Conservation (phyloP, 2,797 vertebrate genomes). For the Urosaurus nigricauda region DNA sequence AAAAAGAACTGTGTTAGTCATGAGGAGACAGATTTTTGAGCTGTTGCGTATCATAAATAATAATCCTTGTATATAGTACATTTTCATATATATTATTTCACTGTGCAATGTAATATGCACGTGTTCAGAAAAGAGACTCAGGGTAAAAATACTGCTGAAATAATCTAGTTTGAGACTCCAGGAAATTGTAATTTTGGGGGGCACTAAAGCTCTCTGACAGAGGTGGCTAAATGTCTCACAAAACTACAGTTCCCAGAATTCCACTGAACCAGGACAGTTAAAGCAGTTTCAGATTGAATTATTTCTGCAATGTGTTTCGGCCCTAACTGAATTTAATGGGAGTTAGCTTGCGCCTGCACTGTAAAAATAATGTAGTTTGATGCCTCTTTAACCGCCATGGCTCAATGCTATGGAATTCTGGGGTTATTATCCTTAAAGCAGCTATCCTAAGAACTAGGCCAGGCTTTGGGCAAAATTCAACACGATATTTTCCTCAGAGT, state of each 20-base stretch:
- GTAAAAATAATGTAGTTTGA: too few relatives aligned
- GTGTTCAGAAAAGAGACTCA: background rate
- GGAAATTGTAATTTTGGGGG: too few relatives aligned
- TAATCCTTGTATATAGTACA: background rate
- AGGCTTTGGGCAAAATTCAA: background rate
- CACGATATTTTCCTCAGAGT: background rate
- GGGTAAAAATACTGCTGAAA: background rate
- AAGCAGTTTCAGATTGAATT: too few relatives aligned
- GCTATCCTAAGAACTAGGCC: background rate
- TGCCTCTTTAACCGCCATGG: background rate
- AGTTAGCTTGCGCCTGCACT: background rate
- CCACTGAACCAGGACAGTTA: too few relatives aligned
- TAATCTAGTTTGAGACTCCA: too few relatives aligned
- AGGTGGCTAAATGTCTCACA: too few relatives aligned
- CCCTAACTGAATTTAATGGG: background rate
- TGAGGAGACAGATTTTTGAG: background rate
- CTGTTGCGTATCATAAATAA: background rate
- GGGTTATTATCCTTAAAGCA: background rate
- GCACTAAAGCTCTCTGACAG: too few relatives aligned
- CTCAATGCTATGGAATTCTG: too few relatives aligned
- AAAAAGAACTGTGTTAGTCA: background rate
- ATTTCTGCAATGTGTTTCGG: too few relatives aligned
- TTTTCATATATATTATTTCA: background rate
- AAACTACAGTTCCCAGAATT: too few relatives aligned
- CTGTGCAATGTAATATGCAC: background rate